Evolutionary conservation across 92 coral and sea anemone genomes (phyloP).

Genomic region (Zoanthus gigantus): DNA sequence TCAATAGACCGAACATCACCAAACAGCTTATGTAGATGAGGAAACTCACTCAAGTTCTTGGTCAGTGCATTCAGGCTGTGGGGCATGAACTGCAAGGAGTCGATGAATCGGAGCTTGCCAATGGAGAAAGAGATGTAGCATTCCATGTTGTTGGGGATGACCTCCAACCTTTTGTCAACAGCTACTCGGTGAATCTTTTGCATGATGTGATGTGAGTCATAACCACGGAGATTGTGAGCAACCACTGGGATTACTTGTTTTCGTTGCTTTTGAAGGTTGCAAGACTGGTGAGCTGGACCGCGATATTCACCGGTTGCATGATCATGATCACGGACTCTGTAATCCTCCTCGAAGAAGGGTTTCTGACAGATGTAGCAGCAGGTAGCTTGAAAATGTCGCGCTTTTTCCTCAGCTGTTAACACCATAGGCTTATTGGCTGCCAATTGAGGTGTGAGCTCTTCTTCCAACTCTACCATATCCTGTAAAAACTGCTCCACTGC

Average conservation of each 20-base stretch:
- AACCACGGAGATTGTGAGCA: constrained; percentile 2
- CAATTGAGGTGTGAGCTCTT: no score
- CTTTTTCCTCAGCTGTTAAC: no score
- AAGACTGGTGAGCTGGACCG: no score
- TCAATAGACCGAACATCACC: not conserved
- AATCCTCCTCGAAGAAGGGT: no score
- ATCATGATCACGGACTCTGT: no score
- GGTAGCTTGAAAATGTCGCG: no score
- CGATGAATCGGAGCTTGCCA: constrained; percentile 35
- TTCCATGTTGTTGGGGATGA: constrained; percentile 71
- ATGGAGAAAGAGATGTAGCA: constrained; percentile 64
- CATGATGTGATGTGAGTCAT: constrained; percentile 66
- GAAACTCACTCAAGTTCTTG: constrained; percentile 29
- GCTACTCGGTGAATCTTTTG: constrained; percentile 58
- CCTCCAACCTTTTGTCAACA: constrained; percentile 51
- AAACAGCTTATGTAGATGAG: constrained; percentile 6
- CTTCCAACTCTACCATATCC: no score
- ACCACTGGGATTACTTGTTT: not conserved
- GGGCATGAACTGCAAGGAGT: constrained; percentile 61
- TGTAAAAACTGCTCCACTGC: no score
- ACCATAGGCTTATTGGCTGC: no score
- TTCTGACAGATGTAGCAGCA: no score
- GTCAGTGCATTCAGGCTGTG: constrained; percentile 42
- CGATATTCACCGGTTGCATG: no score
- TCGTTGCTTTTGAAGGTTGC: no score